Evolutionary conservation across 2,113 vertebrate genomes (phyloP).

Genomic region (Lichenostomus cassidix): DNA sequence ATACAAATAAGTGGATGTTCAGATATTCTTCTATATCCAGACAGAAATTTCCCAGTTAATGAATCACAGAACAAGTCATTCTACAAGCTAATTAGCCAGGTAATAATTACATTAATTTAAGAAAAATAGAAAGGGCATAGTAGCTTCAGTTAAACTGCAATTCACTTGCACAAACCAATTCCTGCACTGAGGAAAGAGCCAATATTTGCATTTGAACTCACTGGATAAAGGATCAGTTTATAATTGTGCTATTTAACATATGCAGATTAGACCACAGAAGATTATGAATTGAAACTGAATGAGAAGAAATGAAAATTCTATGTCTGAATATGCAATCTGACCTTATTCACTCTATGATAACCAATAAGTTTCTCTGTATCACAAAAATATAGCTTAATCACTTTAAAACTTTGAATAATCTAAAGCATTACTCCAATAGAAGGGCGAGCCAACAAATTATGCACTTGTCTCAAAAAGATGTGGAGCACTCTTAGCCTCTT

Average conservation of each 20-base stretch:
- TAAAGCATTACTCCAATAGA: background rate
- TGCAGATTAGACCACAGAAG: conserved; percentile 66
- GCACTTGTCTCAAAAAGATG: background rate
- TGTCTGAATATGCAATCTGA: conserved; percentile 51
- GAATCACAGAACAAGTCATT: conserved; percentile 51
- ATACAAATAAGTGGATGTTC: conserved; percentile 8
- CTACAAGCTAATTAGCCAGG: conserved; percentile 57
- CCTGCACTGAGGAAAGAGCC: conserved; percentile 31
- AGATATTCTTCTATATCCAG: background rate
- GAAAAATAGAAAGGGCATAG: conserved; percentile 55
- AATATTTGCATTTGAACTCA: conserved; percentile 77
- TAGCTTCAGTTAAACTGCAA: conserved; percentile 47
- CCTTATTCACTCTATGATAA: conserved; percentile 3
- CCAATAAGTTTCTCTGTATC: background rate
- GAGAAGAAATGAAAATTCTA: conserved; percentile 49
- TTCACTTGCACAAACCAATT: conserved; percentile 53
- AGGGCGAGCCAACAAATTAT: conserved; percentile 8
- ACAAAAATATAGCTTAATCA: conserved; percentile 19
- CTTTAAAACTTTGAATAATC: conserved; percentile 26
- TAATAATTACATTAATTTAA: conserved; percentile 72
- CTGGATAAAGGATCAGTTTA: conserved; percentile 50
- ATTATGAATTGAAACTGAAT: conserved; percentile 44
- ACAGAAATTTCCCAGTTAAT: conserved; percentile 59
- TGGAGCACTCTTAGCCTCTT: background rate
- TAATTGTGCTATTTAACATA: conserved; percentile 70